These are phyloP conservation scores for Acrocera orbiculus DNA, from an alignment of 2,888 invertebrate species.

Conservation along the genomic window DNA sequence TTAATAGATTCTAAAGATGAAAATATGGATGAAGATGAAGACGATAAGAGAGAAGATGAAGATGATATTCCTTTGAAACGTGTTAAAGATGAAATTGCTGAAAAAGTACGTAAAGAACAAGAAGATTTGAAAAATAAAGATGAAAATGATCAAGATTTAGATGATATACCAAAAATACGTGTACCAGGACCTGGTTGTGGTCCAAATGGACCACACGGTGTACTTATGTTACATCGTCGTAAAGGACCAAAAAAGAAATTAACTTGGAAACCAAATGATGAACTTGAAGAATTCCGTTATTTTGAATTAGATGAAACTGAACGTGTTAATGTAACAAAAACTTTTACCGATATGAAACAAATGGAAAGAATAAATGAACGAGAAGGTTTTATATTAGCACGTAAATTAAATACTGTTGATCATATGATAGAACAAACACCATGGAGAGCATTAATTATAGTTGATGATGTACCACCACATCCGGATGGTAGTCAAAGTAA, in stretches of 20 bases:
- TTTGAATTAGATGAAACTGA: slow-evolving; percentile 94
- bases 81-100: slow-evolving; percentile 29
- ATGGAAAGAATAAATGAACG: slow-evolving; percentile 76
- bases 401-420: slow-evolving; percentile 59
- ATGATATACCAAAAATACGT: slow-evolving; percentile 13
- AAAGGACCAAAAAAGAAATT: slow-evolving; percentile 65
- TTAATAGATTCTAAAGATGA: slow-evolving; percentile 1
- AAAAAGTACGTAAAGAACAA: slow-evolving; percentile 21
- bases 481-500: slow-evolving; percentile 61
- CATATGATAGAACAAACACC: slow-evolving; percentile 63
- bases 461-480: slow-evolving; percentile 49
- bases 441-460: slow-evolving; percentile 55
- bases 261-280: slow-evolving; percentile 63
- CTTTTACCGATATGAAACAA: slow-evolving; percentile 79
- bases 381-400: slow-evolving; percentile 58
- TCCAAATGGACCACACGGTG: slow-evolving; percentile 52
- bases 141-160: slow-evolving; percentile 17
- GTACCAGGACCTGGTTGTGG: slow-evolving; percentile 29
- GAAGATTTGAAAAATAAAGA: slow-evolving; percentile 20
- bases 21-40: slow-evolving; percentile 33
- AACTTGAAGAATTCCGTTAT: slow-evolving; percentile 65
- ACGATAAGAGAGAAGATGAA: slow-evolving; percentile 25
- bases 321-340: slow-evolving; percentile 83
- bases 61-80: slow-evolving; percentile 29
- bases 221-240: slow-evolving; percentile 49